Evolutionary conservation across 2,113 vertebrate genomes (phyloP).

Genomic region (Eira barbara): DNA sequence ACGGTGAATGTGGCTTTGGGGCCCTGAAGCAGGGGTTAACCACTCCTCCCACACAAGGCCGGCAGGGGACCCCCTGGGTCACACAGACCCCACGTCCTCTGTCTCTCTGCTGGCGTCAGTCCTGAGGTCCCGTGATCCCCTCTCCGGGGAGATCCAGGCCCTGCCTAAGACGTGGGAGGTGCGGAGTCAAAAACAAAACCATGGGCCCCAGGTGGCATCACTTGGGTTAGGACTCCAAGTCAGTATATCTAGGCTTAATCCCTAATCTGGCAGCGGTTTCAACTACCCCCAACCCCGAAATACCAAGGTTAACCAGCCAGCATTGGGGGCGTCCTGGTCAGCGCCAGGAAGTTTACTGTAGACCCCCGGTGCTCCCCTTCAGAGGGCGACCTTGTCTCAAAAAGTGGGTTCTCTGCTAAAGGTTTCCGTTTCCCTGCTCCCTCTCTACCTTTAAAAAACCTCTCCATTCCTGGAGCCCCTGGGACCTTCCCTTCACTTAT

Average conservation of each 20-base stretch:
- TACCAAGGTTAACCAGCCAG: not conserved
- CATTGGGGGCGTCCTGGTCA: not conserved
- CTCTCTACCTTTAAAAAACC: not conserved
- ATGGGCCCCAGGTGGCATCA: not conserved
- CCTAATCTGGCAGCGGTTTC: not conserved
- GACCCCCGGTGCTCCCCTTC: not conserved
- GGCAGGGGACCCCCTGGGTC: fast-evolving
- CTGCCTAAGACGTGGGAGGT: fast-evolving
- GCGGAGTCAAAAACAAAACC: not conserved
- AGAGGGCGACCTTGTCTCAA: not conserved
- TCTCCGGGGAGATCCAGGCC: not conserved
- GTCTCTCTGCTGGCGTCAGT: fast-evolving
- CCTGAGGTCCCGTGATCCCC: fast-evolving
- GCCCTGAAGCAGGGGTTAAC: not conserved
- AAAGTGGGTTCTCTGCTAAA: not conserved
- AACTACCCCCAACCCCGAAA: not conserved
- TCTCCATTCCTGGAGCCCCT: not conserved
- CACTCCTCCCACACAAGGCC: not conserved
- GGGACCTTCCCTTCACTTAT: not conserved
- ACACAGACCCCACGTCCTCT: fast-evolving
- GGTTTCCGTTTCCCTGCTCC: fast-evolving
- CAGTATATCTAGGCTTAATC: not conserved
- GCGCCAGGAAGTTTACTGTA: not conserved
- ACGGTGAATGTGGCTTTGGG: too few relatives aligned
- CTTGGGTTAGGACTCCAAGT: not conserved